These are phyloP conservation scores for Drosophila saltans DNA, from an alignment of 1,140 invertebrate genomes.

Conservation along the genomic window DNA sequence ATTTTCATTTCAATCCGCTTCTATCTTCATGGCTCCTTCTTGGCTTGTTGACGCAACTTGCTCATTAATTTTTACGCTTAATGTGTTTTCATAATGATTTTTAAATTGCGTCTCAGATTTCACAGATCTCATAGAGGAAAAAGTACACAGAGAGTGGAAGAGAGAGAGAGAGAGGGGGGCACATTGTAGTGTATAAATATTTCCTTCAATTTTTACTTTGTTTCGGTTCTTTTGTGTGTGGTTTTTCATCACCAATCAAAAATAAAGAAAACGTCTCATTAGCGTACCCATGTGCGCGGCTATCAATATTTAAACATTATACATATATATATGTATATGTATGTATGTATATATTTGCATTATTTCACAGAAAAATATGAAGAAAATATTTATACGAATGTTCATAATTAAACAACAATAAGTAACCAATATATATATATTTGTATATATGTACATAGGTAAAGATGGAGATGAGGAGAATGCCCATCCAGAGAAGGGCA, in stretches of 20 bases:
- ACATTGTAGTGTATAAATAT: conserved; percentile 23
- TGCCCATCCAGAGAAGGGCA: too few relatives aligned
- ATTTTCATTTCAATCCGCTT: not conserved
- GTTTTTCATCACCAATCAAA: conserved; percentile 15
- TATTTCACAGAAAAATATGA: conserved; percentile 22
- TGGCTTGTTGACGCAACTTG: conserved; percentile 70
- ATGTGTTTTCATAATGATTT: conserved; percentile 79
- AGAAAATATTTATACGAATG: conserved; percentile 18
- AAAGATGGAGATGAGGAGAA: too few relatives aligned
- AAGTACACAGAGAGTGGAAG: not conserved
- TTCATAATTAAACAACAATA: conserved; percentile 12
- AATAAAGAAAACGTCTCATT: conserved; percentile 57
- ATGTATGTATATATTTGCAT: not conserved
- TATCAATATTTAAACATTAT: conserved; percentile 20
- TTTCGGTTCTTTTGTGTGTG: conserved; percentile 16
- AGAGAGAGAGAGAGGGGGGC: not conserved
- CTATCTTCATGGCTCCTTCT: conserved; percentile 20
- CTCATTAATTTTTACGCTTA: conserved; percentile 82
- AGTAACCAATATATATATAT: not conserved
- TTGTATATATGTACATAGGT: too few relatives aligned
- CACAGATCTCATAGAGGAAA: conserved; percentile 37
- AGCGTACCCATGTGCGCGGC: conserved; percentile 38
- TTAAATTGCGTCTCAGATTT: conserved; percentile 79
- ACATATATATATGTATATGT: conserved; percentile 6
- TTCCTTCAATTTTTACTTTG: conserved; percentile 18